Percentiles rank a stretch among this genome's conserved stretches.
phyloP scores from a whole-genome alignment of 2,888 invertebrate species.

The Andrena minutula region DNA sequence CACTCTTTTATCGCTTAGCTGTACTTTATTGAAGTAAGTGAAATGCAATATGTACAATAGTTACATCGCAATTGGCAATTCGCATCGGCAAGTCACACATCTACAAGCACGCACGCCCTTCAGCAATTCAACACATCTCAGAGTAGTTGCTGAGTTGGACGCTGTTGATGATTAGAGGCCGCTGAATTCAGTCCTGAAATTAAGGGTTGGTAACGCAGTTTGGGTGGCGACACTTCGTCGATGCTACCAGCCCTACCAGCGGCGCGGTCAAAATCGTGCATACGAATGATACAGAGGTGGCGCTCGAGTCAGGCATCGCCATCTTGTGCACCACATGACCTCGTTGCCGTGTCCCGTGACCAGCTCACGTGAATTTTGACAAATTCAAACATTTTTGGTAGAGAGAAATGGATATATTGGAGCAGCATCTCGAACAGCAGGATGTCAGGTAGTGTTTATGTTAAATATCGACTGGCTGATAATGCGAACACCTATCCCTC shows the following conservation, averaged over 20 bases:
- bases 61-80: too few relatives aligned
- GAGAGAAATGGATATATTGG: slow-evolving; percentile 83
- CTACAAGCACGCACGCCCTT: too few relatives aligned
- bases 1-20: too few relatives aligned
- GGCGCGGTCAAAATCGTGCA: background rate
- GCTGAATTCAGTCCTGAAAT: too few relatives aligned
- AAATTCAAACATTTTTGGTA: slow-evolving; percentile 83
- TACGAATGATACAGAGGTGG: slow-evolving; percentile 28
- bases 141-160: too few relatives aligned
- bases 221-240: too few relatives aligned
- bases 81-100: too few relatives aligned
- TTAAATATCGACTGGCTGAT: slow-evolving; percentile 70
- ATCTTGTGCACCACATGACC: slow-evolving; percentile 85
- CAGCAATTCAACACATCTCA: too few relatives aligned
- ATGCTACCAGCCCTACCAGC: background rate
- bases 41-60: too few relatives aligned
- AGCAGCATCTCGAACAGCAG: slow-evolving; percentile 83
- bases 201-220: too few relatives aligned
- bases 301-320: slow-evolving; percentile 71
- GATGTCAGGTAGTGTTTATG: slow-evolving; percentile 81
- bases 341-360: slow-evolving; percentile 85
- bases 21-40: too few relatives aligned
- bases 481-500: slow-evolving; percentile 67
- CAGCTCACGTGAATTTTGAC: slow-evolving; percentile 85
- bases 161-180: too few relatives aligned